Conservation (phyloP, 2,888 invertebrate species). For the Hypomecis atomaria region DNA sequence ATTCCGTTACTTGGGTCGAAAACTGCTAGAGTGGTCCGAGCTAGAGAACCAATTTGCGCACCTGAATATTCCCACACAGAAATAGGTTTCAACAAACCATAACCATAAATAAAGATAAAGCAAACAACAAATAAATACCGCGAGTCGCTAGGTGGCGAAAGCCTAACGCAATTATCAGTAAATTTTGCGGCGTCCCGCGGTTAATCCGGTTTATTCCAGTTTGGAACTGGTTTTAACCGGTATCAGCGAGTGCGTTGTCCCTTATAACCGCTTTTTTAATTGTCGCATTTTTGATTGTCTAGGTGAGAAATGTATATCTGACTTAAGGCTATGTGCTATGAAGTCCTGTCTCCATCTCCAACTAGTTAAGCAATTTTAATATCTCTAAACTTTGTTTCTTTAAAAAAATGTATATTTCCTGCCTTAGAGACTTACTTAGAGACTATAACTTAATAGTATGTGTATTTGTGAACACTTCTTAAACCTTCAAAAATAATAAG, state of each 20-base stretch:
- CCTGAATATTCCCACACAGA: neutral
- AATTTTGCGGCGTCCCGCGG: slow-evolving; percentile 29
- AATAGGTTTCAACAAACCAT: slow-evolving; percentile 12
- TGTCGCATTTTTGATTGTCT: neutral
- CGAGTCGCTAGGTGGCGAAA: slow-evolving; percentile 24
- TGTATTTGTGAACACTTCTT: too few species aligned
- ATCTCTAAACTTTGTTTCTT: too few species aligned
- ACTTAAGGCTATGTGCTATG: too few species aligned
- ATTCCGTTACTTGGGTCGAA: too few species aligned
- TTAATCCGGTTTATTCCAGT: slow-evolving; percentile 29
- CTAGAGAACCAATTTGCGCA: neutral
- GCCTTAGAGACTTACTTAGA: too few species aligned
- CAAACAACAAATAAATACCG: slow-evolving; percentile 24
- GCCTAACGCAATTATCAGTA: slow-evolving; percentile 35
- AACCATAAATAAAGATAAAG: slow-evolving; percentile 26
- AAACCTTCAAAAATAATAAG: too few species aligned
- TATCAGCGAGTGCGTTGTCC: slow-evolving; percentile 11
- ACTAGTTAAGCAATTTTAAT: too few species aligned
- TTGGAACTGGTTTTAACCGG: slow-evolving; percentile 18
- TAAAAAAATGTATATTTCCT: too few species aligned
- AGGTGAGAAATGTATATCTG: neutral
- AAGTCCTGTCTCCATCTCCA: too few species aligned
- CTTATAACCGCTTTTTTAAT: slow-evolving; percentile 16
- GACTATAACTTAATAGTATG: too few species aligned
- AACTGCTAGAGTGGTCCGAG: too few species aligned